Conservation (phyloP, 2,797 vertebrate species). For the Rhabdophis nuchalis region DNA sequence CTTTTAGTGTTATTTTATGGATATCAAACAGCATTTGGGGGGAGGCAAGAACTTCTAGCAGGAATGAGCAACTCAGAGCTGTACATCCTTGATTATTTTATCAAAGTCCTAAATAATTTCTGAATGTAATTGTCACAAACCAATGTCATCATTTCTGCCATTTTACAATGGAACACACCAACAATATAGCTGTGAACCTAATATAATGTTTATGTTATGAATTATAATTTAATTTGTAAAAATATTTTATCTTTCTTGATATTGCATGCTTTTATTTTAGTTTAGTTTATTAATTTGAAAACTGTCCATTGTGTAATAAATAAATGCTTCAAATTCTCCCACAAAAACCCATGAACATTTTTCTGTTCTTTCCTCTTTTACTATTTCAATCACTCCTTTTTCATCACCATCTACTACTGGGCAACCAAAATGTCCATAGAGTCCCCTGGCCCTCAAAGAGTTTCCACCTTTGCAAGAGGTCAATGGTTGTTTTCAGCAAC, state of each 20-base stretch:
- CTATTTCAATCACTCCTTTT: not conserved
- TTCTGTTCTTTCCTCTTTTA: not conserved
- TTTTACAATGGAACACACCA: not conserved
- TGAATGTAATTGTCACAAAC: not conserved
- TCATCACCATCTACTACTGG: not conserved
- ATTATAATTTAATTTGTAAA: not conserved
- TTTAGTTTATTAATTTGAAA: not conserved
- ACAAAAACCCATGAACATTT: not conserved
- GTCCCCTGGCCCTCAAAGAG: not conserved
- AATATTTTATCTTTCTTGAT: not conserved
- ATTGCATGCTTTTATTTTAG: not conserved
- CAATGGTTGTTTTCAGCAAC: not conserved
- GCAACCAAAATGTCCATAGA: not conserved
- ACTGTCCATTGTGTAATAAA: not conserved
- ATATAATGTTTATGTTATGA: not conserved
- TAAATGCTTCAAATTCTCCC: not conserved
- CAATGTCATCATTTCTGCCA: not conserved
- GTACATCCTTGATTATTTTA: not conserved
- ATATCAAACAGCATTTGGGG: not conserved
- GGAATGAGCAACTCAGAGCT: not conserved
- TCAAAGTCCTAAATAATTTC: not conserved
- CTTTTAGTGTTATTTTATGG: not conserved
- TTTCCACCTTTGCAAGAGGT: not conserved
- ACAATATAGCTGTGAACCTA: not conserved
- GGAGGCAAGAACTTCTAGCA: not conserved